Percentiles rank a stretch among this genome's conserved stretches.
phyloP scores from a whole-genome alignment of 2,888 invertebrate genomes.

The Ceratothoa steindachneri region DNA sequence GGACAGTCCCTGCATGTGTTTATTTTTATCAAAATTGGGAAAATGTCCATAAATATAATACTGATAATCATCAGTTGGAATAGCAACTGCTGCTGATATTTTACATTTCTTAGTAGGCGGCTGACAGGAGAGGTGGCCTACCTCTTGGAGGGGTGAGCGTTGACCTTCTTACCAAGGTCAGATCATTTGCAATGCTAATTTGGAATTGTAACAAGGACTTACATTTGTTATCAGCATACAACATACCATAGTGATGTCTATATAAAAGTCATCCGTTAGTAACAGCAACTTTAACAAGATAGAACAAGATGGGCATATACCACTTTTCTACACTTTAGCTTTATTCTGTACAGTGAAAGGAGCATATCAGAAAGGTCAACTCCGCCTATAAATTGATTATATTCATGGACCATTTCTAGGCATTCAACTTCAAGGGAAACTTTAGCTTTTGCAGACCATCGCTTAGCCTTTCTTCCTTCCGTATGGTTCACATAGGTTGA shows the following conservation, averaged over 20 bases:
- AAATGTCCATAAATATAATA: background rate
- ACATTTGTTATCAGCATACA: background rate
- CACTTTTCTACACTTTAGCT: background rate
- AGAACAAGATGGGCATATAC: background rate
- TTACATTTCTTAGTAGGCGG: background rate
- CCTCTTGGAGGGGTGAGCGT: background rate
- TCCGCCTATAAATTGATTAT: background rate
- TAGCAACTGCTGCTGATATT: background rate
- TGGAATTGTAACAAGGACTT: background rate
- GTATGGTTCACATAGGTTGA: background rate
- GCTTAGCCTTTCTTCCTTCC: background rate
- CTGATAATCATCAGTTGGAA: background rate
- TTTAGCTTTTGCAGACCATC: background rate
- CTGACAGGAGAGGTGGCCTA: background rate
- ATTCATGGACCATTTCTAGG: background rate
- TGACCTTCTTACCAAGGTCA: background rate
- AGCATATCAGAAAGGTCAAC: background rate
- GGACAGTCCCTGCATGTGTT: background rate
- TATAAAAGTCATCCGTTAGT: background rate
- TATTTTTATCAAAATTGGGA: background rate
- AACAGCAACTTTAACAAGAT: background rate
- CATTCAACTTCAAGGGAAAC: background rate
- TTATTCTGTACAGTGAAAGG: background rate
- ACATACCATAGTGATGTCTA: background rate
- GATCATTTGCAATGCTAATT: background rate